These are phyloP conservation scores for Caenorhabditis macrosperma DNA, from an alignment of 2,888 invertebrate species.

Conservation along the genomic window DNA sequence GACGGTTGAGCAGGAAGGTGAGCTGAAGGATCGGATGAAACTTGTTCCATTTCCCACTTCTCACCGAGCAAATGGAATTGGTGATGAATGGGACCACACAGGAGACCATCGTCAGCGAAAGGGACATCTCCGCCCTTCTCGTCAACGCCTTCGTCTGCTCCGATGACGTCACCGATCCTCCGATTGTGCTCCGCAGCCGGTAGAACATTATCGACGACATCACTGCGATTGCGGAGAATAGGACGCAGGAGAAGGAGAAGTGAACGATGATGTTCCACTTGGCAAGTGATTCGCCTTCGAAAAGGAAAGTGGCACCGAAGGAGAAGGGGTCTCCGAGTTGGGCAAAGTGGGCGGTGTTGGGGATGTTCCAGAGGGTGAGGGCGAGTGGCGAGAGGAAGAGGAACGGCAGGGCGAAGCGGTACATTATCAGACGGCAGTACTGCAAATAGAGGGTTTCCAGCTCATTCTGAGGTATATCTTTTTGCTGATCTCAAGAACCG, in stretches of 20 bases:
- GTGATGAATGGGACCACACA: constrained; percentile 39
- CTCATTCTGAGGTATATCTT: too few species aligned
- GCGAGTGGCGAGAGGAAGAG: constrained; percentile 7
- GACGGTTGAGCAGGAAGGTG: constrained; percentile 1
- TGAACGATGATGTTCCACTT: neutral
- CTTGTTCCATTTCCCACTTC: neutral
- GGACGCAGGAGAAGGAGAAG: neutral
- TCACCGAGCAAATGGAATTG: constrained; percentile 39
- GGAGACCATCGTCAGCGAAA: constrained; percentile 28
- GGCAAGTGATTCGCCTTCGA: neutral
- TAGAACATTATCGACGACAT: constrained; percentile 15
- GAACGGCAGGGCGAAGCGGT: constrained; percentile 19
- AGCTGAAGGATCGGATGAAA: constrained; percentile 33
- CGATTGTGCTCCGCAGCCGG: constrained; percentile 11
- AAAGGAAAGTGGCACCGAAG: constrained; percentile 31
- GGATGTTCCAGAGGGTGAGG: constrained; percentile 10
- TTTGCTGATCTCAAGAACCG: too few species aligned
- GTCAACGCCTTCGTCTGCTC: constrained; percentile 14
- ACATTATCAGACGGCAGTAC: constrained; percentile 1
- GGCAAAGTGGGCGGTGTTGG: constrained; percentile 11
- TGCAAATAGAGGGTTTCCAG: constrained; percentile 3
- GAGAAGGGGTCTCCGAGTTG: constrained; percentile 30
- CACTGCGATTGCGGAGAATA: neutral
- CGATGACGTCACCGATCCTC: neutral
- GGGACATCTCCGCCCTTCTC: constrained; percentile 20